Evolutionary conservation across 2,113 vertebrate genomes (phyloP), one percentile per base, ranked within the genome.

Genomic region (Mormyrus iriodes): DNA sequence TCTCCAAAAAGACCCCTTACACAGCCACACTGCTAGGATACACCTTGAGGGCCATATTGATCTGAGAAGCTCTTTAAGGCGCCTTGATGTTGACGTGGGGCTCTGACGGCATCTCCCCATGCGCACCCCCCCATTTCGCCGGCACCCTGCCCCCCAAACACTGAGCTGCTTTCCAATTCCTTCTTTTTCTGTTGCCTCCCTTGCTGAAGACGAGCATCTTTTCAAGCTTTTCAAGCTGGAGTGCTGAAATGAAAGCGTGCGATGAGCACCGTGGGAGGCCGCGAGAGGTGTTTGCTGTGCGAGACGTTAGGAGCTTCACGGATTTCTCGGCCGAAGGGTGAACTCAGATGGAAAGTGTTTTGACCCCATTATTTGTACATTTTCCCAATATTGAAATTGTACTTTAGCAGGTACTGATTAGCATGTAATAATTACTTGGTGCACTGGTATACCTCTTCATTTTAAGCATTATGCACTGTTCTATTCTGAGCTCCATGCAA

Each of bases 151-250:
- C 90, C 89, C 89, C 90, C 51, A 90, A 91, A 91, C 91, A 91
- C 90, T 21, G 69, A 69, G 83, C 91, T 93, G 91, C 94, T 94
- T 94, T 94, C 90, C 93, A 93, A 93, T 92, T 92, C 90, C 90
- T 88, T 91, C 91, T 90, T 89, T 83, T 88, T 65, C 88, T 87
- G 90, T 89, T 89, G 88, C 91, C 91, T 93, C 93, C 91, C 93
- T 94, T 94, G 94, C 90, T 91, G 92, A 92, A 94, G 93, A 94
- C 94, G 94, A 95, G 95, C 94, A 92, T 93, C 94, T 95, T 96
- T 96, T 96, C 95, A 96, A 95, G 94, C 95, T 94, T 96, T 96
- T 96, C 95, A 96, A 96, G 95, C 95, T 93, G 91, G 92, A 94
- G 93, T 93, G 94, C 93, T 93, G 94, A 95, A 96, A 95, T 95